Conservation (phyloP, 2,888 invertebrate genomes). For the Drosophila cognata region DNA sequence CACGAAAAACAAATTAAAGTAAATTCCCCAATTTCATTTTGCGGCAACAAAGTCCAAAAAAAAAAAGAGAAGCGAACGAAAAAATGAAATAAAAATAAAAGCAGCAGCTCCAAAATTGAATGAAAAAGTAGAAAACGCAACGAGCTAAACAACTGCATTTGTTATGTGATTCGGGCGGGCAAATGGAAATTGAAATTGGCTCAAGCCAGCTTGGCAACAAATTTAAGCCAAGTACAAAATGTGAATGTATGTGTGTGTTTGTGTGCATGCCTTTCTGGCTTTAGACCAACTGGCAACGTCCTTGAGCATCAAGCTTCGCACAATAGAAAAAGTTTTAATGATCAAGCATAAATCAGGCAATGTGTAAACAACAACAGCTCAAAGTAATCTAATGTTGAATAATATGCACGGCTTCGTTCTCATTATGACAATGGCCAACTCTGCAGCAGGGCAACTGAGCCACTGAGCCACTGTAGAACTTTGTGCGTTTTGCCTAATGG, state of each 20-base stretch:
- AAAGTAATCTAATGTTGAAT: slow-evolving; percentile 52
- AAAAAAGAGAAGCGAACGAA: slow-evolving; percentile 21
- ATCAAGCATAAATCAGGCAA: slow-evolving; percentile 54
- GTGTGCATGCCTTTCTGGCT: background rate
- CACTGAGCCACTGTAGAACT: background rate
- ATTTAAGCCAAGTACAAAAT: slow-evolving; percentile 3
- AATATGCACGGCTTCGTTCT: slow-evolving; percentile 59
- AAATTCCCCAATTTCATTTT: slow-evolving; percentile 79
- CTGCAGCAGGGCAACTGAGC: background rate
- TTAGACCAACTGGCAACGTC: slow-evolving; percentile 39
- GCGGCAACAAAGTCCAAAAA: slow-evolving; percentile 68
- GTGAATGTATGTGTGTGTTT: background rate
- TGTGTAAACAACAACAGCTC: slow-evolving; percentile 28
- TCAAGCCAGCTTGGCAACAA: background rate
- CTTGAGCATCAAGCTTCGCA: slow-evolving; percentile 50
- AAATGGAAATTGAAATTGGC: slow-evolving; percentile 27
- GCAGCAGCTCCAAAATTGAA: slow-evolving; percentile 58
- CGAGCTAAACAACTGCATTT: slow-evolving; percentile 65
- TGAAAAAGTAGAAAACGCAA: slow-evolving; percentile 64
- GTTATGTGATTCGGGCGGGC: slow-evolving; percentile 39
- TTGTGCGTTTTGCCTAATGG: slow-evolving; percentile 40
- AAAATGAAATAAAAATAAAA: slow-evolving; percentile 17
- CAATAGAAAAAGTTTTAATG: slow-evolving; percentile 59
- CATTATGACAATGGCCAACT: slow-evolving; percentile 52
- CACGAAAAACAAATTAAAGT: slow-evolving; percentile 80